phyloP scores from a whole-genome alignment of 2,888 invertebrate genomes.

The Loripinus fragilis region DNA sequence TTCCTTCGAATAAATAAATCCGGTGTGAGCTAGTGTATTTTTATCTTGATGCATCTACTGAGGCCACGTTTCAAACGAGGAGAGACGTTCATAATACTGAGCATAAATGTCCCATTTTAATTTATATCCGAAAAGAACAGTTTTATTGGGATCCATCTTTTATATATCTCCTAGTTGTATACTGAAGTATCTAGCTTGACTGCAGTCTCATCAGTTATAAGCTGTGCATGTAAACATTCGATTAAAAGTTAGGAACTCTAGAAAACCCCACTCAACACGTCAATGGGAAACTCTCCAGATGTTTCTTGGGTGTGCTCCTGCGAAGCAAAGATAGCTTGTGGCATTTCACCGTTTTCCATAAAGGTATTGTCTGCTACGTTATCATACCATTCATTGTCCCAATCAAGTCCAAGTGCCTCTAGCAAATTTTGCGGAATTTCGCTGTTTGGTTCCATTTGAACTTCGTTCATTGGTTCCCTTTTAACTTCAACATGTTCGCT shows the following conservation, averaged over 20 bases:
- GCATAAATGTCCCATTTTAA: neutral
- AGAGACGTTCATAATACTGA: neutral
- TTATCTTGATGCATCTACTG: neutral
- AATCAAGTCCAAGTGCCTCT: neutral
- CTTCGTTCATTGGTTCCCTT: neutral
- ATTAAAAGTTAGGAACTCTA: too few species aligned
- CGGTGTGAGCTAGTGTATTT: neutral
- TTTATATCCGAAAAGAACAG: neutral
- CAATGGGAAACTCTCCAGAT: constrained; percentile 24
- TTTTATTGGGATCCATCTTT: neutral
- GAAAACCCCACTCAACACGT: constrained; percentile 20
- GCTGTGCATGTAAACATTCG: too few species aligned
- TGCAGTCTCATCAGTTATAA: too few species aligned
- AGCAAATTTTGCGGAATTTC: constrained; percentile 25
- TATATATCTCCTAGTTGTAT: neutral
- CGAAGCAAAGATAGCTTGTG: neutral
- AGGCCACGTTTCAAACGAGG: neutral
- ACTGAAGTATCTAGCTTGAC: too few species aligned
- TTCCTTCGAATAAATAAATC: constrained; percentile 8
- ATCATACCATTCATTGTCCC: neutral
- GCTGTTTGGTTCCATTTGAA: neutral
- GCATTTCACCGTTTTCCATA: constrained; percentile 12
- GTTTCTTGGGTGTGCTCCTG: neutral
- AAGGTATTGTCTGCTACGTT: neutral
- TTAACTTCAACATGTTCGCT: neutral